Percentiles rank a stretch among this genome's conserved stretches.
Conservation (phyloP, 2,113 vertebrate genomes). For the Microtus pennsylvanicus region DNA sequence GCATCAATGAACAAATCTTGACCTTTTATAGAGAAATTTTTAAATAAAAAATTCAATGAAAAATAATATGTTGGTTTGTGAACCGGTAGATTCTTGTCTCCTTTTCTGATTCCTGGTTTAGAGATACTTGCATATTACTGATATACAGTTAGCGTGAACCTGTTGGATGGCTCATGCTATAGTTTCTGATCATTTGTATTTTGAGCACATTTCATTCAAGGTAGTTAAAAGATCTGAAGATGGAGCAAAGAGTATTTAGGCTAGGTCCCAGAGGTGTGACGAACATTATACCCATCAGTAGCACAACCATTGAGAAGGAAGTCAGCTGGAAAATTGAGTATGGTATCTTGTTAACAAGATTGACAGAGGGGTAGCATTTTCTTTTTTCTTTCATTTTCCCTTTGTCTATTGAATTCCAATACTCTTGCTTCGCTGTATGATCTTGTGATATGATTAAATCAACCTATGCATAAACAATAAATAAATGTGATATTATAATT, state of each 20-base stretch:
- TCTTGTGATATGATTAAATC: neutral
- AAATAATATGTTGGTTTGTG: neutral
- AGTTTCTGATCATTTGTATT: neutral
- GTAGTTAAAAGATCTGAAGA: slow-evolving; percentile 17
- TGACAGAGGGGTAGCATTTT: neutral
- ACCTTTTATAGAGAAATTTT: slow-evolving; percentile 15
- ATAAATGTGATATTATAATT: neutral
- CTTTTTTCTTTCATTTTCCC: neutral
- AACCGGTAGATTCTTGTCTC: neutral
- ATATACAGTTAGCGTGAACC: too few relatives aligned
- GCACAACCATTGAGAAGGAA: slow-evolving; percentile 64
- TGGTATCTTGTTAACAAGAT: slow-evolving; percentile 69
- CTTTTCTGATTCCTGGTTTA: neutral
- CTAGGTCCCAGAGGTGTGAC: slow-evolving; percentile 34
- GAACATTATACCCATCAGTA: slow-evolving; percentile 25
- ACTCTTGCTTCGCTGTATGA: slow-evolving; percentile 43
- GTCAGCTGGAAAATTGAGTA: slow-evolving; percentile 39
- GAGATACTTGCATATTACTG: neutral
- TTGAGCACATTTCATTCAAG: slow-evolving; percentile 44
- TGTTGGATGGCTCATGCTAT: neutral
- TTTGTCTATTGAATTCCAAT: slow-evolving; percentile 50
- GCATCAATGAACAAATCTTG: slow-evolving; percentile 14
- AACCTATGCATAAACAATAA: neutral
- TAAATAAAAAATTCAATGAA: neutral
- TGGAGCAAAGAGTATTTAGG: slow-evolving; percentile 9